Evolutionary conservation across 2,113 vertebrate genomes (phyloP).

Genomic region (Labrus mixtus): DNA sequence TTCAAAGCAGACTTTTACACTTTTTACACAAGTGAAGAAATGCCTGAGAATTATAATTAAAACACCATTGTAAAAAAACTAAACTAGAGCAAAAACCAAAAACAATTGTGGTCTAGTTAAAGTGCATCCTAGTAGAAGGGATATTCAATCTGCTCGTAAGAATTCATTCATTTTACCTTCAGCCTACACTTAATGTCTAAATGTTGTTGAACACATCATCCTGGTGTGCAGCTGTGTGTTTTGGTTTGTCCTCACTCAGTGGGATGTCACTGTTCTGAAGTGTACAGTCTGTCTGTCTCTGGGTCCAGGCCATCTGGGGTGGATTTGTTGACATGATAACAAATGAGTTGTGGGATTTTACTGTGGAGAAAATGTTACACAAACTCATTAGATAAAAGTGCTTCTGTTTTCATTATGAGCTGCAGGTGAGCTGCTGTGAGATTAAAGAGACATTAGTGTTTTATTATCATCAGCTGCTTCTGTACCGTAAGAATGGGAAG

Average conservation of each 20-base stretch:
- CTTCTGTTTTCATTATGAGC: slow-evolving; percentile 28
- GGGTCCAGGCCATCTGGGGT: slow-evolving; percentile 27
- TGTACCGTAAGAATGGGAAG: slow-evolving; percentile 9
- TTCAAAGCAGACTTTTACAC: not conserved
- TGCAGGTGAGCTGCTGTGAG: slow-evolving; percentile 36
- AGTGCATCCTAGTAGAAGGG: too few species aligned
- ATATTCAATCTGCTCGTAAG: not conserved
- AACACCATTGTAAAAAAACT: not conserved
- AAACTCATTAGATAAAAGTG: slow-evolving; percentile 15
- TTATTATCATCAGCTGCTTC: slow-evolving; percentile 45
- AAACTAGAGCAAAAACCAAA: too few species aligned
- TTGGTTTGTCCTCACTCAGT: slow-evolving; percentile 52
- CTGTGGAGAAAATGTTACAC: not conserved
- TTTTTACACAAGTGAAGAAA: not conserved
- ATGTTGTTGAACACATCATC: slow-evolving; percentile 40
- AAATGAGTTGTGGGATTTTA: slow-evolving; percentile 9
- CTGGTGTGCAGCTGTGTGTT: slow-evolving; percentile 49
- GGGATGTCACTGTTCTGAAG: slow-evolving; percentile 31
- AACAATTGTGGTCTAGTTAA: too few species aligned
- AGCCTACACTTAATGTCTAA: slow-evolving; percentile 37
- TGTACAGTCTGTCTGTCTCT: slow-evolving; percentile 46
- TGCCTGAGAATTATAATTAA: not conserved
- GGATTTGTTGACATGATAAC: slow-evolving; percentile 40
- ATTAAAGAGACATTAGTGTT: slow-evolving; percentile 22
- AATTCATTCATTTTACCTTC: slow-evolving; percentile 30